Evolutionary conservation across 2,797 vertebrate species (phyloP), one percentile per base, ranked within the genome.

Genomic region (Premnoplex brunnescens): DNA sequence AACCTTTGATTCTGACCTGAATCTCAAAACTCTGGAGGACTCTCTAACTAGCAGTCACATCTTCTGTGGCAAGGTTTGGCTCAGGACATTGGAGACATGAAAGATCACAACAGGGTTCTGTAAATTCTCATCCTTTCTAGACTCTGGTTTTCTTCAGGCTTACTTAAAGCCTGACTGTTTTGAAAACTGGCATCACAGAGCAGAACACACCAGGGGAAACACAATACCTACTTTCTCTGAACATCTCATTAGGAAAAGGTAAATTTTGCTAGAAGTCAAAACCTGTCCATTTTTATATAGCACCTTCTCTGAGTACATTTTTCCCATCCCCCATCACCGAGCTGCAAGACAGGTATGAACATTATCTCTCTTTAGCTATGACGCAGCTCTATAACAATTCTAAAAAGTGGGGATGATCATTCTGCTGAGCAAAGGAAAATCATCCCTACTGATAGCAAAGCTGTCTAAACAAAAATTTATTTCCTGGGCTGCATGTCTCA

Each of bases 351-450:
- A 18, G 52, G 2, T 62, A 32, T 23, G 30, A 79, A 64, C 44
- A 69, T 36, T 77, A 12, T 49, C 37, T 74, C 39, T 39, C 30
- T 86, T 81, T 66, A 27, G 8, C 26, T 85, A 49, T 62, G 39
- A 62, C n/a, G 13, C 18, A 73, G 18, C 4, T n/a, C 46, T 84
- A 1, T 26, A 60, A 48, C 48, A 74, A 36, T 60, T 74, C 49
- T 54, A 10, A 56, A 77, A 60, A 64, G 41, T 23, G 23, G 43
- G 64, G 14, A 30, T 55, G n/a, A 12, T 39, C 60, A 37, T 51
- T 91, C 63, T 36, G 20, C 36, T 52, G 34, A 68, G 34, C 44
- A 95, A 55, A 91, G 36, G n/a, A 95, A 89, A 91, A 75, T 39
- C 19, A 52, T 44, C 39, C 34, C 36, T 83, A 91, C 49, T 23